These are phyloP conservation scores for Furnarius figulus DNA, from an alignment of 2,113 vertebrate genomes.

Conservation along the genomic window DNA sequence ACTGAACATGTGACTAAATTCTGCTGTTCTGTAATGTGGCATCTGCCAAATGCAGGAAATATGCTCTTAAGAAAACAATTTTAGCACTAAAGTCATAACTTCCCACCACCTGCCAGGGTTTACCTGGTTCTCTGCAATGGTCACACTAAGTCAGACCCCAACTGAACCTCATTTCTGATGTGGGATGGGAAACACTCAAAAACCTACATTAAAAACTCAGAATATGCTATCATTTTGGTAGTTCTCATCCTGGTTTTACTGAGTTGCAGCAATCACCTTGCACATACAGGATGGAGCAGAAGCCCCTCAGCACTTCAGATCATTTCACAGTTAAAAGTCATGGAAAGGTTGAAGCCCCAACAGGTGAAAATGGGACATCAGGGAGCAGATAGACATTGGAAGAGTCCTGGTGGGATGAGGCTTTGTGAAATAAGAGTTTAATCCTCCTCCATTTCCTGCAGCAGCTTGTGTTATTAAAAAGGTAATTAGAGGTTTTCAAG, in stretches of 20 bases:
- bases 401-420: background rate
- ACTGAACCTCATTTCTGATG: background rate
- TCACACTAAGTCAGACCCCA: background rate
- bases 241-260: background rate
- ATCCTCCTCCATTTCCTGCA: background rate
- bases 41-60: constrained; percentile 10
- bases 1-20: background rate
- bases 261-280: background rate
- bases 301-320: background rate
- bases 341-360: background rate
- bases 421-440: background rate
- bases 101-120: background rate
- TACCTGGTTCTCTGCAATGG: background rate
- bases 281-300: background rate
- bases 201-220: background rate
- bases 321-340: fast-evolving
- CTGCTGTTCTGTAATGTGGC: background rate
- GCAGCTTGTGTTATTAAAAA: background rate
- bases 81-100: background rate
- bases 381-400: background rate
- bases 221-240: background rate
- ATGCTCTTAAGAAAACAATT: background rate
- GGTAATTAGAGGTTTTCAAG: background rate
- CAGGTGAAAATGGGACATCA: background rate
- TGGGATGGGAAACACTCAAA: background rate